These are phyloP conservation scores for Tenualosa ilisha DNA, from an alignment of 2,797 vertebrate species.

Conservation along the genomic window DNA sequence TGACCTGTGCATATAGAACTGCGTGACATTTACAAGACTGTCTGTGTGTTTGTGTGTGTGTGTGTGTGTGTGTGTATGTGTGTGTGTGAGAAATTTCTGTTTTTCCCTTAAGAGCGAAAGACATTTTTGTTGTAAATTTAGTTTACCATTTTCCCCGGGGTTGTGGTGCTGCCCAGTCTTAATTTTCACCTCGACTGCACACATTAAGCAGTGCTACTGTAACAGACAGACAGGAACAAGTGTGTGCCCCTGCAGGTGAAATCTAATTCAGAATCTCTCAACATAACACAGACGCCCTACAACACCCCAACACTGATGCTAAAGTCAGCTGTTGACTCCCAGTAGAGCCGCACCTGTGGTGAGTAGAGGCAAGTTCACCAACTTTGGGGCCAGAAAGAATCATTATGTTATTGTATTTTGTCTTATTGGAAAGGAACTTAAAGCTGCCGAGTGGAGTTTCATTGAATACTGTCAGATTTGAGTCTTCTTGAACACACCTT, in stretches of 20 bases:
- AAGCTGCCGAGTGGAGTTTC: too few species aligned
- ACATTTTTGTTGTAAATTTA: conserved; percentile 9
- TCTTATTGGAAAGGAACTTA: too few species aligned
- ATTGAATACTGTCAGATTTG: too few species aligned
- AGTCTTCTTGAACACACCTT: too few species aligned
- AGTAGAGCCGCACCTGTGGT: background rate
- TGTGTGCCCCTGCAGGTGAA: conserved; percentile 12
- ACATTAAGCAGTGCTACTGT: conserved; percentile 10
- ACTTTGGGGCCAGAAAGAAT: too few species aligned
- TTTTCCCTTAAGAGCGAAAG: background rate
- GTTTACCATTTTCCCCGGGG: background rate
- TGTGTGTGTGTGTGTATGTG: too few species aligned
- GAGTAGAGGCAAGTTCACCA: background rate
- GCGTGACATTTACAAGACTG: background rate
- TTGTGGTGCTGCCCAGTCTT: background rate
- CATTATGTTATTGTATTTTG: too few species aligned
- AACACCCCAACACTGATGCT: background rate
- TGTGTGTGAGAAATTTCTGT: background rate
- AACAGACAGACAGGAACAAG: background rate
- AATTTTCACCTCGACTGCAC: conserved; percentile 9
- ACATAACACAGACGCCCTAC: conserved; percentile 12
- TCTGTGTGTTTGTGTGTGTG: too few species aligned
- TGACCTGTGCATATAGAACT: background rate
- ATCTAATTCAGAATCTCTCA: background rate
- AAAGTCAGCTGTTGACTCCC: background rate